A percentile compares a stretch with the other conserved stretches of the same genome.
Conservation (phyloP, 2,888 invertebrate species). For the Cephus nigrinus region DNA sequence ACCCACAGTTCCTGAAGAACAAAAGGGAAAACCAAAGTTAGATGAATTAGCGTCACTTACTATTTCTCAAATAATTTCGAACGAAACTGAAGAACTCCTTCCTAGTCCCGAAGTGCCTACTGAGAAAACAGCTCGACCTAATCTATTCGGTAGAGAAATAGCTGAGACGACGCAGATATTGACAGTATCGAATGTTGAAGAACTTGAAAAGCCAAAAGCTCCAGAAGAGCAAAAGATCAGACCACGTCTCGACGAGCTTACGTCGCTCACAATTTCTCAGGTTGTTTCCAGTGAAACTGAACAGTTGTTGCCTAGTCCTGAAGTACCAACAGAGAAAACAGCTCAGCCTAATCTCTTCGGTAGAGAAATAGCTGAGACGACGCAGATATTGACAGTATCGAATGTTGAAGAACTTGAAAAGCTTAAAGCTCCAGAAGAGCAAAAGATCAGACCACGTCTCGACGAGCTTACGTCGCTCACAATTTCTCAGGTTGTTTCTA, state of each 20-base stretch:
- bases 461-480: conserved; percentile 47
- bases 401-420: conserved; percentile 43
- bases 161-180: conserved; percentile 62
- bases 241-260: conserved; percentile 46
- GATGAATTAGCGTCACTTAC: conserved; percentile 47
- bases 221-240: conserved; percentile 44
- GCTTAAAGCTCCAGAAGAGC: conserved; percentile 33
- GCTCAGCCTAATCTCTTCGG: conserved; percentile 22
- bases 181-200: conserved; percentile 45
- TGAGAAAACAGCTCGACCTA: conserved; percentile 49
- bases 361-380: conserved; percentile 53
- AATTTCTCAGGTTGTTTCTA: conserved; percentile 41
- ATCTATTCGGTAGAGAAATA: conserved; percentile 54
- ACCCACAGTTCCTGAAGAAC: conserved; percentile 34
- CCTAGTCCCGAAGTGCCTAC: conserved; percentile 43
- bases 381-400: conserved; percentile 51
- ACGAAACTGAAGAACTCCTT: conserved; percentile 44
- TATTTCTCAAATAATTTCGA: conserved; percentile 47
- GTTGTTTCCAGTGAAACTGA: conserved; percentile 9
- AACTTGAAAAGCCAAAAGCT: conserved; percentile 33
- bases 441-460: conserved; percentile 45
- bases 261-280: conserved; percentile 43
- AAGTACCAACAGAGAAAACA: conserved; percentile 11
- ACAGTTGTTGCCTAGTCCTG: not conserved
- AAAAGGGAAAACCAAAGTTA: conserved; percentile 46